phyloP scores from a whole-genome alignment of 2,113 vertebrate genomes.

The Azemiops feae region DNA sequence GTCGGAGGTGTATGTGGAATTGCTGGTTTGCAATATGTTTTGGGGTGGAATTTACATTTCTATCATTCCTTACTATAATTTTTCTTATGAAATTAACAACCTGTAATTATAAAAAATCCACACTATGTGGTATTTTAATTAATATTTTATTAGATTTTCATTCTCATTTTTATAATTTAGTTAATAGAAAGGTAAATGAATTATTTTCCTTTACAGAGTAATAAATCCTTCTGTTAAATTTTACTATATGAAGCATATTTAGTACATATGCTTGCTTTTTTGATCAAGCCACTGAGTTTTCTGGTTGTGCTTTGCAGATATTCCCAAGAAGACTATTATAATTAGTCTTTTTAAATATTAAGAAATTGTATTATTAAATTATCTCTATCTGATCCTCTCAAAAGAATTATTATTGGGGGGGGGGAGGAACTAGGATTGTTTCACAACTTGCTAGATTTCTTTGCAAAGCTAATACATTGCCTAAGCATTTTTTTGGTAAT shows the following conservation, averaged over 20 bases:
- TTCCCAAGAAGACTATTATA: neutral
- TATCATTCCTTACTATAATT: neutral
- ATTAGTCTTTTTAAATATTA: conserved; percentile 29
- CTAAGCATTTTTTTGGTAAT: conserved; percentile 75
- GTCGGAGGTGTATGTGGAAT: neutral
- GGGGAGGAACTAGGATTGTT: conserved; percentile 55
- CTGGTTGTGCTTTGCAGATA: neutral
- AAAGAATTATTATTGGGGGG: conserved; percentile 67
- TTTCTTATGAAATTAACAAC: neutral
- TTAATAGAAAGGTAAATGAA: neutral
- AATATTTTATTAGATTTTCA: neutral
- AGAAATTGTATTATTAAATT: conserved; percentile 46
- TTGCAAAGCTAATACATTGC: conserved; percentile 65
- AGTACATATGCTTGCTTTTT: neutral
- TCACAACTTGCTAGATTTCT: conserved; percentile 68
- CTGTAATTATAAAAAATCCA: neutral
- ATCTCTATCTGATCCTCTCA: conserved; percentile 44
- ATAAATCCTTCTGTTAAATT: neutral
- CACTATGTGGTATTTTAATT: neutral
- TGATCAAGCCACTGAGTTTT: neutral
- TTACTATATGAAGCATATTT: neutral
- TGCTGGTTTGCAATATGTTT: neutral
- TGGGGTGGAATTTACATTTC: neutral
- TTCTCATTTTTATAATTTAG: neutral
- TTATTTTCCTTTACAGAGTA: neutral